A percentile compares a stretch with the other conserved stretches of the same genome.
Evolutionary conservation across 2,888 invertebrate genomes (phyloP).

Genomic region (Ophonus ardosiacus): DNA sequence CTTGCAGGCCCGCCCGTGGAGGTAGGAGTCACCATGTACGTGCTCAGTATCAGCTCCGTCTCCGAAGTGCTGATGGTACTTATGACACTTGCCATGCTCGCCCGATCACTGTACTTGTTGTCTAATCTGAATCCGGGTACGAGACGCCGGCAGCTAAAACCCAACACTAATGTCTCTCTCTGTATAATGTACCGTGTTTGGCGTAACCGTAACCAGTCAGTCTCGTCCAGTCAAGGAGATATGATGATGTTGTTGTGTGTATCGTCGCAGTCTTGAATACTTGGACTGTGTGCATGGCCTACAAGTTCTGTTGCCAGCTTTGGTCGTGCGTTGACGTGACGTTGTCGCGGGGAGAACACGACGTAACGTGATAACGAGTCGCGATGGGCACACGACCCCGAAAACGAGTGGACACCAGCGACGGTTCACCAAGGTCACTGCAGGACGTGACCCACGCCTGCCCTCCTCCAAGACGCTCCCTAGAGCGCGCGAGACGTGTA

Average conservation of each 20-base stretch:
- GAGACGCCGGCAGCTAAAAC: constrained; percentile 66
- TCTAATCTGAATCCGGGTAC: constrained; percentile 67
- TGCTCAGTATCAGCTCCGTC: constrained; percentile 98
- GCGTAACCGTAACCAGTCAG: constrained; percentile 64
- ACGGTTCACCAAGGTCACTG: constrained; percentile 82
- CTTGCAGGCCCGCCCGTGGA: constrained; percentile 97
- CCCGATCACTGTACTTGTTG: constrained; percentile 68
- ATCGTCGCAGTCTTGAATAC: constrained; percentile 79
- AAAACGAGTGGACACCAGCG: constrained; percentile 86
- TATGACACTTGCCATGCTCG: constrained; percentile 66
- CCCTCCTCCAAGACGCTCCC: constrained; percentile 73
- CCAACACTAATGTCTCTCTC: constrained; percentile 48
- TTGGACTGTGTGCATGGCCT: constrained; percentile 80
- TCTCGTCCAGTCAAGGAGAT: constrained; percentile 66
- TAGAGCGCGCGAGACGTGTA: constrained; percentile 73
- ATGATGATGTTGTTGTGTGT: constrained; percentile 71
- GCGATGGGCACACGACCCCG: constrained; percentile 79
- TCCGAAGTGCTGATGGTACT: constrained; percentile 98
- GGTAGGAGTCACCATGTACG: constrained; percentile 98
- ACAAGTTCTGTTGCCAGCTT: constrained; percentile 71
- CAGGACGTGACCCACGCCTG: constrained; percentile 85
- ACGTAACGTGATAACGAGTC: constrained; percentile 66
- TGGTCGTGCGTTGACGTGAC: constrained; percentile 63
- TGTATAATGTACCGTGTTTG: constrained; percentile 41
- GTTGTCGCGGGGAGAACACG: background rate